Conservation (phyloP, 30 jellyfish, hydroid and myxozoan genomes). For the Cassiopea andromeda region DNA sequence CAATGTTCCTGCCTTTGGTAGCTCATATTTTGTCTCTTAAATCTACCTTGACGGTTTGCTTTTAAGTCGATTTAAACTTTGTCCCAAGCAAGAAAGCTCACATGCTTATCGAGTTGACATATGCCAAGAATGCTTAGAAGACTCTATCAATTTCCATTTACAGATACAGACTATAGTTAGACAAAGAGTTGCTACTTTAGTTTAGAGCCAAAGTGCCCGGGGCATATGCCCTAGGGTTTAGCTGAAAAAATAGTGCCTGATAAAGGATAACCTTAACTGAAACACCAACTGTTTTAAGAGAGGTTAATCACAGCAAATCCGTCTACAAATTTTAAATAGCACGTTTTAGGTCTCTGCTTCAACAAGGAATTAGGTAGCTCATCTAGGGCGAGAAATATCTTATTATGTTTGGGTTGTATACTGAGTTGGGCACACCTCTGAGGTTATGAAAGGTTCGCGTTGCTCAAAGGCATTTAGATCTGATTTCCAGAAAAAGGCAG, state of each 20-base stretch:
- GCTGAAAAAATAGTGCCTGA: background rate
- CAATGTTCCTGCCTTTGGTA: too few species aligned
- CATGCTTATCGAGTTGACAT: background rate
- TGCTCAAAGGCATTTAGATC: background rate
- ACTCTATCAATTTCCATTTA: background rate
- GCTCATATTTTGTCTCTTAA: too few species aligned
- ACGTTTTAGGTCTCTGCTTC: background rate
- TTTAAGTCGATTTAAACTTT: too few species aligned
- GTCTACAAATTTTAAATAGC: background rate
- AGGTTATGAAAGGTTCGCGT: background rate
- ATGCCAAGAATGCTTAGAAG: background rate
- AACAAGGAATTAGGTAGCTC: background rate
- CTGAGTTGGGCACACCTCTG: background rate
- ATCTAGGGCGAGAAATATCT: background rate
- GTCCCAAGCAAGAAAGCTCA: background rate
- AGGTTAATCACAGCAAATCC: constrained; percentile 3
- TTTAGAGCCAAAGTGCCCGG: background rate
- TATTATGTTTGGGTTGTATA: background rate
- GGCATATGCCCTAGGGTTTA: background rate
- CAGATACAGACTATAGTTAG: background rate
- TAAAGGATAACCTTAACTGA: background rate
- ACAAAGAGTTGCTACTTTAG: background rate
- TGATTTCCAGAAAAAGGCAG: background rate
- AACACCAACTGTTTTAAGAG: constrained; percentile 11
- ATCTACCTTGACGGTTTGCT: too few species aligned